Evolutionary conservation across 2,888 invertebrate genomes (phyloP).

Genomic region (Stenotaenia linearis): DNA sequence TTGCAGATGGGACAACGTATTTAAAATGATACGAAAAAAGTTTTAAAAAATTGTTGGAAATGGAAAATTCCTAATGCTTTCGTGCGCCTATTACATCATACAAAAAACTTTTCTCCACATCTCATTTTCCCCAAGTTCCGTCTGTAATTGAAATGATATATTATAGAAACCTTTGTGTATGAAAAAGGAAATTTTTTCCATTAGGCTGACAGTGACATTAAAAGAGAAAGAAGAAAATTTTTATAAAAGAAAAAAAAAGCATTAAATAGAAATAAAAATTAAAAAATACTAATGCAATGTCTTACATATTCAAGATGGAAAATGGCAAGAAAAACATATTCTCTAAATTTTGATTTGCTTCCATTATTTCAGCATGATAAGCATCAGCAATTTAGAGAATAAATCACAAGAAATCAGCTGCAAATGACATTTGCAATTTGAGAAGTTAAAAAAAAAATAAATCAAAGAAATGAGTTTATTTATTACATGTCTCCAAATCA

Average conservation of each 20-base stretch:
- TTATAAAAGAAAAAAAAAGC: neutral
- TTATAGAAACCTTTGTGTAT: neutral
- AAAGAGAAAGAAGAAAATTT: neutral
- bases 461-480: no score
- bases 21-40: neutral
- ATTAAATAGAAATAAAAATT: neutral
- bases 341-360: neutral
- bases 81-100: conserved; percentile 8
- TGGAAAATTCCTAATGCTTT: neutral
- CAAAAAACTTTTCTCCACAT: neutral
- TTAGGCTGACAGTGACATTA: neutral
- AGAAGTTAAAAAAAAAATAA: no score
- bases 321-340: neutral
- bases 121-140: neutral
- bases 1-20: conserved; percentile 26
- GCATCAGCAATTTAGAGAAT: conserved; percentile 2
- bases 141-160: conserved; percentile 24
- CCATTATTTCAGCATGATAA: neutral
- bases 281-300: neutral
- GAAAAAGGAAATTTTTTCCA: neutral
- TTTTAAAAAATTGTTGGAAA: neutral
- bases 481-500: no score
- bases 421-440: neutral
- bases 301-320: neutral
- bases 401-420: neutral